Conservation (phyloP, 2,797 vertebrate species). For the Coranthus polyacanthus region DNA sequence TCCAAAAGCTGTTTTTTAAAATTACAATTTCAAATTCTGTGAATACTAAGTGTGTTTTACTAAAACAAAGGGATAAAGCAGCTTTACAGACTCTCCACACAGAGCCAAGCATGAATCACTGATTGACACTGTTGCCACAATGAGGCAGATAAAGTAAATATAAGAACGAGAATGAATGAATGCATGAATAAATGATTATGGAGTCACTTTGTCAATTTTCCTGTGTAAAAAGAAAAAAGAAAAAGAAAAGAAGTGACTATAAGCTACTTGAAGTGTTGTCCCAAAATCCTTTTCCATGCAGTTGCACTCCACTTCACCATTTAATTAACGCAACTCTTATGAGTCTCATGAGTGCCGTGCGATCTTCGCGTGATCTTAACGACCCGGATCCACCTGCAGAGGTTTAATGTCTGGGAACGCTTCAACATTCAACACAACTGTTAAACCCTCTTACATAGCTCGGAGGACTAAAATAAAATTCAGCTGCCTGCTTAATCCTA, state of each 20-base stretch:
- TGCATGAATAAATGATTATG: slow-evolving; percentile 15
- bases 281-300: slow-evolving; percentile 44
- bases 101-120: not conserved
- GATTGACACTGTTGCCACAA: slow-evolving; percentile 9
- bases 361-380: slow-evolving; percentile 39
- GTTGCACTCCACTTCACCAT: slow-evolving; percentile 42
- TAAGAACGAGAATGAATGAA: slow-evolving; percentile 8
- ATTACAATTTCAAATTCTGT: not conserved
- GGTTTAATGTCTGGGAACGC: slow-evolving; percentile 39
- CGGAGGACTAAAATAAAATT: not conserved
- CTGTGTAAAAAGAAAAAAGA: slow-evolving; percentile 1
- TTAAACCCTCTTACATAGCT: slow-evolving; percentile 10
- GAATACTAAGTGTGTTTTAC: slow-evolving; percentile 1
- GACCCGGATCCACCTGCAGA: slow-evolving; percentile 41
- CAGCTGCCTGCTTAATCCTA: no score
- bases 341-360: slow-evolving; percentile 49
- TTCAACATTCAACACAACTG: slow-evolving; percentile 2
- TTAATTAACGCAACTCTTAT: slow-evolving; percentile 64
- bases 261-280: slow-evolving; percentile 22
- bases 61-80: not conserved
- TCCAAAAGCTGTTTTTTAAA: slow-evolving; percentile 3
- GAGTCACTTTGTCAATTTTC: slow-evolving; percentile 11
- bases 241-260: slow-evolving; percentile 4
- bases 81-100: not conserved
- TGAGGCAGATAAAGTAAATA: slow-evolving; percentile 9